These are phyloP conservation scores for Melanotaenia nigrans DNA, from an alignment of 2,797 vertebrate species.

Conservation along the genomic window DNA sequence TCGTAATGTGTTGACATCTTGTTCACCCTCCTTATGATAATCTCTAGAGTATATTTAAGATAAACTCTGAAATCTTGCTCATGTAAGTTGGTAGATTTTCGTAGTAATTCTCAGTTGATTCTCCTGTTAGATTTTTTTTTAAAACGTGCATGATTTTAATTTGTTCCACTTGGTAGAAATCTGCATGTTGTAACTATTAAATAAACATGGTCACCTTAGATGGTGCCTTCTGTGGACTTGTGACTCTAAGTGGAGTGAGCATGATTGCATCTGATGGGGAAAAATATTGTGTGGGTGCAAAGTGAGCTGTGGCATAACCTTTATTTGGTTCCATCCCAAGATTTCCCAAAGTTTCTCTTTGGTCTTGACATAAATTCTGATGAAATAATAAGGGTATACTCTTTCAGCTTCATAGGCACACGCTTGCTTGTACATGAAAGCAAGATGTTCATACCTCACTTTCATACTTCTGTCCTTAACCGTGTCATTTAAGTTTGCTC, in stretches of 20 bases:
- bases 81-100: conserved; percentile 74
- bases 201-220: conserved; percentile 90
- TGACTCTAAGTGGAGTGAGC: background rate
- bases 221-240: conserved; percentile 5
- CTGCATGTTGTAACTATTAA: conserved; percentile 93
- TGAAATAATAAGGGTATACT: background rate
- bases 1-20: conserved; percentile 61
- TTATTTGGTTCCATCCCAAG: background rate
- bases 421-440: background rate
- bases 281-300: background rate
- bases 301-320: background rate
- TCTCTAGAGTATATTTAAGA: conserved; percentile 80
- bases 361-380: background rate
- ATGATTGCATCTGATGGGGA: background rate
- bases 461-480: background rate
- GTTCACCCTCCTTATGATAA: conserved; percentile 52
- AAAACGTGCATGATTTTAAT: conserved; percentile 82
- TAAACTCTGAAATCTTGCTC: conserved; percentile 63
- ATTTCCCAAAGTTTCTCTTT: background rate
- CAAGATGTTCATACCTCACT: background rate
- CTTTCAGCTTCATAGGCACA: background rate
- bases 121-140: conserved; percentile 60
- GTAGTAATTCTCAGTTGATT: conserved; percentile 73
- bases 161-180: conserved; percentile 77
- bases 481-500: background rate